Base-by-base conservation (phyloP, 2,113 vertebrate species). In the Entosphenus tridentatus region DNA sequence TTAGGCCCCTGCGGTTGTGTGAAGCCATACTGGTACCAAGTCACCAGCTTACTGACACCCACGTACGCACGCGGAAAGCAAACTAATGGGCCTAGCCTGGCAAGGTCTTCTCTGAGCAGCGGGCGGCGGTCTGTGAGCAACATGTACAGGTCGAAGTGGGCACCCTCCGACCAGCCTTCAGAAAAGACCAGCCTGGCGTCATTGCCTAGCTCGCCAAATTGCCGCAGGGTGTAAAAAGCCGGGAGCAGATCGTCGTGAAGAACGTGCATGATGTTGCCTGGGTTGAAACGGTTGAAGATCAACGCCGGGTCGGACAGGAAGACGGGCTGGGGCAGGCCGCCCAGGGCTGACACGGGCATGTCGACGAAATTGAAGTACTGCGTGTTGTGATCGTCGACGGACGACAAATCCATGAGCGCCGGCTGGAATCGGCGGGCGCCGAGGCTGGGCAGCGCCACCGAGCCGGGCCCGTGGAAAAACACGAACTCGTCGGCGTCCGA, bases 321-420 rank as follows among this genome's bases (percentile, higher is more conserved):
- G 71, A 93, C 91, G 0, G 93, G 92, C 73, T 88, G 93, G 67
- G 91, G 84, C 89, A 97, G 83, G 65, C 86, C 88, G 72, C 87
- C 91, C 71, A 98, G 76, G 0, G 89, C 86, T 1, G 84, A 83
- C 4, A 85, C 85, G 0, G 93, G 92, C 72, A 98, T 82, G 75
- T 98, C 93, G 74, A 93, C 75, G 12, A 97, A 96, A 78, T 98
- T 97, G 76, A 98, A 98, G 76, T 97, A 98, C 75, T 98, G 93
- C 0, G 91, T 86, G 72, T 88, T 98, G 80, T 98, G 93, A 79
- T 98, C 93, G 72, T 98, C 92, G 62, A 97, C 91, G 0, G 92
- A 89, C 69, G 92, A 95, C 73, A 97, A 78, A 78, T 98, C 93
- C 1, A 98, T 81, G 71, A 98, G 78, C 12, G 93, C 92, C 0